Conservation (phyloP, 2,888 invertebrate genomes). For the Drosophila paramelanica region DNA sequence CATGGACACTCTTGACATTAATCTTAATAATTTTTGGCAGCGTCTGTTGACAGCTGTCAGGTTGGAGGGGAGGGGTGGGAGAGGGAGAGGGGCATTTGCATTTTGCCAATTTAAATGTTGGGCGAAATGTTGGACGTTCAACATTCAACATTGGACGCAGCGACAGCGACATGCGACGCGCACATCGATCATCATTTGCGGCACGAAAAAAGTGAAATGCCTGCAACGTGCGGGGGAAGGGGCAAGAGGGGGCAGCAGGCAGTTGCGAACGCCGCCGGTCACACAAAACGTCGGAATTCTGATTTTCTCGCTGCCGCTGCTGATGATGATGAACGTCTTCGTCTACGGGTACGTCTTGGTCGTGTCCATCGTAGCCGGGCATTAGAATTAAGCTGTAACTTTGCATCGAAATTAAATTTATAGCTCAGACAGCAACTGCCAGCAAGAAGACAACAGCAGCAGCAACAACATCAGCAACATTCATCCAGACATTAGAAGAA, state of each 20-base stretch:
- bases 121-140: constrained; percentile 42
- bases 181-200: constrained; percentile 79
- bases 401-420: constrained; percentile 80
- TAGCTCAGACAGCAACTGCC: constrained; percentile 53
- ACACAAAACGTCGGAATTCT: constrained; percentile 67
- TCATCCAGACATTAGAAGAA: constrained; percentile 44
- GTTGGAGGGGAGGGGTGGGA: neutral
- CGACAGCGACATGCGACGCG: constrained; percentile 74
- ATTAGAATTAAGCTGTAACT: constrained; percentile 80
- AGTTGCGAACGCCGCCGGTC: constrained; percentile 56
- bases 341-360: constrained; percentile 18
- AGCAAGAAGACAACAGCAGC: constrained; percentile 28
- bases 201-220: constrained; percentile 80
- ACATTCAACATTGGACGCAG: constrained; percentile 6
- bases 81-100: constrained; percentile 51
- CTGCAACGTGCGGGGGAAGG: constrained; percentile 34
- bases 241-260: constrained; percentile 9
- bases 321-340: constrained; percentile 61
- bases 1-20: constrained; percentile 52
- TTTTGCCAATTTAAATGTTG: constrained; percentile 72
- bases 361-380: constrained; percentile 51
- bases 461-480: constrained; percentile 15
- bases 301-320: constrained; percentile 46
- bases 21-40: constrained; percentile 78
- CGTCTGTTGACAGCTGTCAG: constrained; percentile 39